phyloP scores from a whole-genome alignment of 2,888 invertebrate species.

The Chalcosyrphus nemorum region DNA sequence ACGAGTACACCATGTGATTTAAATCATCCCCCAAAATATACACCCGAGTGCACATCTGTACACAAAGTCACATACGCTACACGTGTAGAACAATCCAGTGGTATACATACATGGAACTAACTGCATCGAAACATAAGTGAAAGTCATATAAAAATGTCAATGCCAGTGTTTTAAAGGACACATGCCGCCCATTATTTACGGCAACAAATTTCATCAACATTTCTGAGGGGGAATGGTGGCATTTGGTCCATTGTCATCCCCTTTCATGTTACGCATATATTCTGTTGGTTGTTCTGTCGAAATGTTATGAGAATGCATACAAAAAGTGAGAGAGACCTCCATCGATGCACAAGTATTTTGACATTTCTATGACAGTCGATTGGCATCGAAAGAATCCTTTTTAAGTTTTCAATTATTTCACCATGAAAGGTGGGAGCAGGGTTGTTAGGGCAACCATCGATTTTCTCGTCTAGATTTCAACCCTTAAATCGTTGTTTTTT shows the following conservation, averaged over 20 bases:
- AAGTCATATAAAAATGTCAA: conserved; percentile 65
- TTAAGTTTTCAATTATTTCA: conserved; percentile 64
- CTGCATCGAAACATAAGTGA: conserved; percentile 57
- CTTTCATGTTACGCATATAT: conserved; percentile 3
- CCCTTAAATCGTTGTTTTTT: conserved; percentile 53
- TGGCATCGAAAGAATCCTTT: conserved; percentile 47
- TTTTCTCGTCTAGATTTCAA: conserved; percentile 36
- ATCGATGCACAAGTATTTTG: conserved; percentile 54
- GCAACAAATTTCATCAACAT: conserved; percentile 34
- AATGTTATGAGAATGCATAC: too few relatives aligned
- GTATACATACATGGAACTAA: neutral
- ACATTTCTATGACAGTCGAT: conserved; percentile 46
- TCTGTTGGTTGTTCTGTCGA: too few relatives aligned
- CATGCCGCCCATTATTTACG: conserved; percentile 70
- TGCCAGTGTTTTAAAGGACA: conserved; percentile 66
- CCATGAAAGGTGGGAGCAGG: neutral
- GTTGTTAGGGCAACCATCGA: conserved; percentile 24
- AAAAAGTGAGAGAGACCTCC: too few relatives aligned
- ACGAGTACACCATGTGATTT: conserved; percentile 17
- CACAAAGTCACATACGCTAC: neutral
- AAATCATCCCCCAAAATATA: conserved; percentile 17
- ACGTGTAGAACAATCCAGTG: neutral
- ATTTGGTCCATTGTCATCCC: conserved; percentile 31
- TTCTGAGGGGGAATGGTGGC: neutral
- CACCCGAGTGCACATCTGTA: neutral